A percentile compares a stretch with the other conserved stretches of the same genome.
Evolutionary conservation across 1,140 invertebrate species (phyloP).

Genomic region (Pseudachorutes palmiensis): DNA sequence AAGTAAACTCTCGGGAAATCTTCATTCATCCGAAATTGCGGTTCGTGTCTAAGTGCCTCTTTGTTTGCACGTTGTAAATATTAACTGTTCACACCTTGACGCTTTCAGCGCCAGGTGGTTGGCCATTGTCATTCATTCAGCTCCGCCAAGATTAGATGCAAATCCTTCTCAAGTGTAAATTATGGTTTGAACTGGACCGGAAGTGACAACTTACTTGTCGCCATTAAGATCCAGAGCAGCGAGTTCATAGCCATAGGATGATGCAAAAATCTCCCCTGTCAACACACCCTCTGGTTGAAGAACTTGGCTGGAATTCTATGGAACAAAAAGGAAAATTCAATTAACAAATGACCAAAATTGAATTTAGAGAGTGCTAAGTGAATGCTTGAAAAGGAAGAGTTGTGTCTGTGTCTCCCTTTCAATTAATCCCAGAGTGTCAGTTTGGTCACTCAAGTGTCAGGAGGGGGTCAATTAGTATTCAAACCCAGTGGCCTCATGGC

Average conservation of each 20-base stretch:
- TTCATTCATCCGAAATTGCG: too few relatives aligned
- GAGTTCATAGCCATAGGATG: constrained; percentile 82
- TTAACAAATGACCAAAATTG: neutral
- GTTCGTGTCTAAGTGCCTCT: too few relatives aligned
- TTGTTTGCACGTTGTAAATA: too few relatives aligned
- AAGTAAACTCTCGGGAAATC: too few relatives aligned
- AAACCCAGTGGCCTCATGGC: constrained; percentile 8
- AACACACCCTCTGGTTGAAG: constrained; percentile 57
- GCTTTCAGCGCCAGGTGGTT: too few relatives aligned
- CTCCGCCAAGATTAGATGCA: too few relatives aligned
- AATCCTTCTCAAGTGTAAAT: too few relatives aligned
- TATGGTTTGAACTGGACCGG: too few relatives aligned
- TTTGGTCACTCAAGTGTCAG: neutral
- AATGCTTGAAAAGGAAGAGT: neutral
- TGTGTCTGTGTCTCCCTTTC: neutral
- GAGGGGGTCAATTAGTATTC: constrained; percentile 2
- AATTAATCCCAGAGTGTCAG: neutral
- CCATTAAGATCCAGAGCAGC: constrained; percentile 74
- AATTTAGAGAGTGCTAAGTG: neutral
- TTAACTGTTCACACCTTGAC: too few relatives aligned
- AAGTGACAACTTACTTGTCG: constrained; percentile 57
- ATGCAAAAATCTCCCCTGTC: constrained; percentile 75
- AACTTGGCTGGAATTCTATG: constrained; percentile 13
- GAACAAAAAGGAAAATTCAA: constrained; percentile 4
- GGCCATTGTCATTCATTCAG: too few relatives aligned